Conservation (phyloP, 2,888 invertebrate genomes). For the Microchrysa polita region DNA sequence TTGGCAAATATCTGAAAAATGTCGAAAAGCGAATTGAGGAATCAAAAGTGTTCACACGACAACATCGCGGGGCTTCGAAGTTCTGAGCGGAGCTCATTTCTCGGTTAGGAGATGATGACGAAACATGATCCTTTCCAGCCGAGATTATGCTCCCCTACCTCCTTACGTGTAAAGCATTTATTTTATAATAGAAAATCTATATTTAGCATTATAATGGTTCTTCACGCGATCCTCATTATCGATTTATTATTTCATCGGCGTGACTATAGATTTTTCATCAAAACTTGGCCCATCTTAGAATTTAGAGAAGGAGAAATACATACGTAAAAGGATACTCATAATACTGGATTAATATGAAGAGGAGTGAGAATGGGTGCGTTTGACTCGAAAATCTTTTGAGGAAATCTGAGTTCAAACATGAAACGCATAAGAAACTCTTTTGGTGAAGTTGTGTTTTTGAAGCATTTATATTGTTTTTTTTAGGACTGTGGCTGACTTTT, state of each 20-base stretch:
- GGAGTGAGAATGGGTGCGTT: not conserved
- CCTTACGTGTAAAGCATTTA: not conserved
- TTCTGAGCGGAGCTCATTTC: not conserved
- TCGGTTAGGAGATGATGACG: too few relatives aligned
- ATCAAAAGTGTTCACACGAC: constrained; percentile 43
- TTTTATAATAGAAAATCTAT: not conserved
- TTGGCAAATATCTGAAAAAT: constrained; percentile 72
- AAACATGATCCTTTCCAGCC: not conserved
- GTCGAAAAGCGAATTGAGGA: constrained; percentile 64
- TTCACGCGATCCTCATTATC: not conserved
- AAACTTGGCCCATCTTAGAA: constrained; percentile 44
- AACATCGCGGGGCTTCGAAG: not conserved
- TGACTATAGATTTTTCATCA: constrained; percentile 20
- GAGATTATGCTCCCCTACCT: constrained; percentile 18
- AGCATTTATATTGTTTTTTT: constrained; percentile 27
- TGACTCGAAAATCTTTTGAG: not conserved
- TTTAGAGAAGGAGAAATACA: constrained; percentile 4
- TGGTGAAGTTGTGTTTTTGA: not conserved
- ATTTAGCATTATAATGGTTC: not conserved
- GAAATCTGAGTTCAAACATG: not conserved
- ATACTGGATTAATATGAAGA: not conserved
- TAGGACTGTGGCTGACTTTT: constrained; percentile 43
- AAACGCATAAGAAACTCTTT: not conserved
- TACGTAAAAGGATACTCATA: too few relatives aligned
- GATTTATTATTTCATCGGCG: not conserved